Conservation (phyloP, 1,140 invertebrate species). For the Gryon sp. region DNA sequence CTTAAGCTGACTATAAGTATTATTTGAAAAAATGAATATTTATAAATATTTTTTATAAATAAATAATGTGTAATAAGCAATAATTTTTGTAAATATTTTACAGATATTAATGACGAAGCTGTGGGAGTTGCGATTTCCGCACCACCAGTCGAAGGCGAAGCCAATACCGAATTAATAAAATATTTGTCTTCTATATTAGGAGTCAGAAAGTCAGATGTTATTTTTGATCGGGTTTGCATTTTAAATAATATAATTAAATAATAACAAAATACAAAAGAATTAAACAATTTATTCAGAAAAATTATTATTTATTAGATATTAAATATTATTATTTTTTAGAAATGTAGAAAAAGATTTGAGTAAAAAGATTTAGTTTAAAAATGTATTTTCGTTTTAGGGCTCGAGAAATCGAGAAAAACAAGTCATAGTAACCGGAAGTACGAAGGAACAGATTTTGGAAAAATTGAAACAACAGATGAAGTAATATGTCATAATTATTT, state of each 20-base stretch:
- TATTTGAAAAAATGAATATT: conserved; percentile 12
- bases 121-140: conserved; percentile 87
- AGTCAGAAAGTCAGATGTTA: conserved; percentile 85
- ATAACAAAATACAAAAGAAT: neutral
- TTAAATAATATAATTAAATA: neutral
- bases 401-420: conserved; percentile 79
- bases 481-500: conserved; percentile 1
- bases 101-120: conserved; percentile 78
- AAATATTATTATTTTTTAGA: neutral
- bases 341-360: too few relatives aligned
- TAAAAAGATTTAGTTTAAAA: too few relatives aligned
- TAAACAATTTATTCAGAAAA: neutral
- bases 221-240: conserved; percentile 82
- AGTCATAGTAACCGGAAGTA: conserved; percentile 73
- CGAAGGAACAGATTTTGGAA: conserved; percentile 71
- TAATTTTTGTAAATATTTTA: conserved; percentile 12
- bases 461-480: conserved; percentile 73
- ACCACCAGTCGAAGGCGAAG: conserved; percentile 88
- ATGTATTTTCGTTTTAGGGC: too few relatives aligned
- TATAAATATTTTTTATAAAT: conserved; percentile 17
- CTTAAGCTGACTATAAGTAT: too few relatives aligned
- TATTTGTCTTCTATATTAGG: conserved; percentile 84
- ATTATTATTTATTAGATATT: too few relatives aligned
- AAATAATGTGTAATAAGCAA: conserved; percentile 4
- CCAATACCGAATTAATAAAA: conserved; percentile 87